phyloP scores from a whole-genome alignment of 2,888 invertebrate genomes.

The Rhingia campestris region DNA sequence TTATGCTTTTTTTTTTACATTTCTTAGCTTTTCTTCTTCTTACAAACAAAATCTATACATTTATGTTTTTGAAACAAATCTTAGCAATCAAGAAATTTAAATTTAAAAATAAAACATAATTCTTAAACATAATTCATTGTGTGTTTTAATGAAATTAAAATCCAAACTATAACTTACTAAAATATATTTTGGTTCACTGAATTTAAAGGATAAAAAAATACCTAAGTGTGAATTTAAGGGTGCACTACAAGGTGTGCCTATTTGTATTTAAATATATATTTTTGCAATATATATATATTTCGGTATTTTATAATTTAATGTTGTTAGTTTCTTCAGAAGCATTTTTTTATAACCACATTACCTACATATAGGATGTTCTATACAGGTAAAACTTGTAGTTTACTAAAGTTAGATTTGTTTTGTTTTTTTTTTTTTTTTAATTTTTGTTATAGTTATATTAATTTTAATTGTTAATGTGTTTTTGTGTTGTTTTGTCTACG shows the following conservation, averaged over 20 bases:
- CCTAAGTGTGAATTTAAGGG: constrained; percentile 11
- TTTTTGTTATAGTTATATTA: not conserved
- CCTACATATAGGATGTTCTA: constrained; percentile 51
- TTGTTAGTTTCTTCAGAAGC: no score
- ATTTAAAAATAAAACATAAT: constrained; percentile 37
- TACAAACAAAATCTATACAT: constrained; percentile 26
- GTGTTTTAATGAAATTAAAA: constrained; percentile 22
- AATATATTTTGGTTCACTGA: constrained; percentile 29
- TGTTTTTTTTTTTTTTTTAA: constrained; percentile 18
- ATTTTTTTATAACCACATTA: constrained; percentile 50
- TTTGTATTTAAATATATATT: constrained; percentile 34
- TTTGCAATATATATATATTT: constrained; percentile 47
- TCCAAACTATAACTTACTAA: not conserved
- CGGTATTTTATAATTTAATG: not conserved
- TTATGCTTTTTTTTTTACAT: constrained; percentile 14
- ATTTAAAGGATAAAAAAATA: not conserved
- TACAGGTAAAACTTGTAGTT: constrained; percentile 65
- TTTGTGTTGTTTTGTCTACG: constrained; percentile 54
- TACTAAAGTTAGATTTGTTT: constrained; percentile 35
- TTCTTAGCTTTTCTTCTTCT: not conserved
- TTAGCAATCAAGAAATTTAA: constrained; percentile 41
- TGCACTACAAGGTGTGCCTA: constrained; percentile 31
- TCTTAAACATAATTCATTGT: constrained; percentile 20
- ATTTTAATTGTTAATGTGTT: constrained; percentile 21
- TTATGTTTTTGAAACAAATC: constrained; percentile 69